These are phyloP conservation scores for Lapara coniferarum DNA, from an alignment of 2,888 invertebrate species.

Conservation along the genomic window DNA sequence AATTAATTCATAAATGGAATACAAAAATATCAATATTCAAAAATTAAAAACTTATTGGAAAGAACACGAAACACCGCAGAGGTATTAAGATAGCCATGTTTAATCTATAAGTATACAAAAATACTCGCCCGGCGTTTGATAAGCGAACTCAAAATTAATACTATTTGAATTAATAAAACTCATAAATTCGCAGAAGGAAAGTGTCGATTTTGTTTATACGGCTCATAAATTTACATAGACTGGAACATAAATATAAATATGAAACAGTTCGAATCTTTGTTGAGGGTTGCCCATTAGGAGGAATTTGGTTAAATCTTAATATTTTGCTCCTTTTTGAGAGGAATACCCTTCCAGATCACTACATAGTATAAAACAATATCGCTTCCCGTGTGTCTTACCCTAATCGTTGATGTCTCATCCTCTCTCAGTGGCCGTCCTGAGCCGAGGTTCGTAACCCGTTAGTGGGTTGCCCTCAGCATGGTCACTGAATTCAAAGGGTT, in stretches of 20 bases:
- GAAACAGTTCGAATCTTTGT: constrained; percentile 10
- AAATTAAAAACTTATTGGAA: background rate
- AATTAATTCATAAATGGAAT: background rate
- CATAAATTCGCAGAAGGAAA: background rate
- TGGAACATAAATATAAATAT: constrained; percentile 19
- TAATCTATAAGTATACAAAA: background rate
- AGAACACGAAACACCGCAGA: background rate
- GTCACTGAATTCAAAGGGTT: too few relatives aligned
- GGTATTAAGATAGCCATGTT: background rate
- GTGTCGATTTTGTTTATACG: constrained; percentile 2
- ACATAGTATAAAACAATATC: too few relatives aligned
- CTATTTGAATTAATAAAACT: background rate
- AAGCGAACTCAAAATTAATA: background rate
- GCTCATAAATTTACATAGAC: constrained; percentile 11
- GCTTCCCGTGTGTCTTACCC: too few relatives aligned
- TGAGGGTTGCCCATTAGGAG: constrained; percentile 7
- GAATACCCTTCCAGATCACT: too few relatives aligned
- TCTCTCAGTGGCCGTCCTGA: too few relatives aligned
- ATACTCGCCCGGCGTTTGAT: background rate
- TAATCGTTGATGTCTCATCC: too few relatives aligned
- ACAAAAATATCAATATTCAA: background rate
- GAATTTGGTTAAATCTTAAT: constrained; percentile 1
- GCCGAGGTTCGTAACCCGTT: too few relatives aligned
- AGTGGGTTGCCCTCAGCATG: too few relatives aligned
- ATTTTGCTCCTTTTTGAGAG: background rate